These are phyloP conservation scores for Cololabis saira DNA, from an alignment of 2,113 vertebrate genomes.

Conservation along the genomic window DNA sequence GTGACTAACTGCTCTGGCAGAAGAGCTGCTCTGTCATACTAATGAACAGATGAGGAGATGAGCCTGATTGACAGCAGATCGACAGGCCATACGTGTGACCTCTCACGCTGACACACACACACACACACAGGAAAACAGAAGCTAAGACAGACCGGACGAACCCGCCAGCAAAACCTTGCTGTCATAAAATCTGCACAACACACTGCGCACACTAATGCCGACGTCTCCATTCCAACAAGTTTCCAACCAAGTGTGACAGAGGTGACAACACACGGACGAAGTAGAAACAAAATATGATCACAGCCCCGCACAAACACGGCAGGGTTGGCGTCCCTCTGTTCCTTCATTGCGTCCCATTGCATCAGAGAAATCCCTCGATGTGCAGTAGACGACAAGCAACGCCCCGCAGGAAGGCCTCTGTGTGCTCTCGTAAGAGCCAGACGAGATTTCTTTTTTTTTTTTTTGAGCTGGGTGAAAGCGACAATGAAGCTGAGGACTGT, in stretches of 20 bases:
- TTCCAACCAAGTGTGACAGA: constrained; percentile 47
- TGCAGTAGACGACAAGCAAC: constrained; percentile 64
- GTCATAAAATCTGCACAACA: constrained; percentile 39
- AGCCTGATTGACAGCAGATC: constrained; percentile 74
- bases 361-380: constrained; percentile 82
- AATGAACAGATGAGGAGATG: constrained; percentile 77
- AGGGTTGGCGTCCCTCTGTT: constrained; percentile 76
- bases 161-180: constrained; percentile 17
- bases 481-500: constrained; percentile 9
- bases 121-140: constrained; percentile 19
- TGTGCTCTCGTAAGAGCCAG: constrained; percentile 16
- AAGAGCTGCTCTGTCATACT: constrained; percentile 77
- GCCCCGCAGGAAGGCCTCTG: constrained; percentile 40
- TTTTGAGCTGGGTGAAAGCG: constrained; percentile 18
- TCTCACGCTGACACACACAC: constrained; percentile 11
- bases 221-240: constrained; percentile 18
- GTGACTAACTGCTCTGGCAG: constrained; percentile 84
- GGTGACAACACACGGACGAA: constrained; percentile 44
- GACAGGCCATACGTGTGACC: constrained; percentile 44
- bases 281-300: constrained; percentile 42
- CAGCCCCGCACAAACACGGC: constrained; percentile 54
- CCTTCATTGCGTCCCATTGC: constrained; percentile 83
- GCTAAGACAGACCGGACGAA: neutral
- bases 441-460: neutral
- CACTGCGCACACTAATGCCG: constrained; percentile 23